Evolutionary conservation across 1,140 invertebrate species (phyloP), one percentile per base, ranked within the genome.

Genomic region (Diploscapter pachys): DNA sequence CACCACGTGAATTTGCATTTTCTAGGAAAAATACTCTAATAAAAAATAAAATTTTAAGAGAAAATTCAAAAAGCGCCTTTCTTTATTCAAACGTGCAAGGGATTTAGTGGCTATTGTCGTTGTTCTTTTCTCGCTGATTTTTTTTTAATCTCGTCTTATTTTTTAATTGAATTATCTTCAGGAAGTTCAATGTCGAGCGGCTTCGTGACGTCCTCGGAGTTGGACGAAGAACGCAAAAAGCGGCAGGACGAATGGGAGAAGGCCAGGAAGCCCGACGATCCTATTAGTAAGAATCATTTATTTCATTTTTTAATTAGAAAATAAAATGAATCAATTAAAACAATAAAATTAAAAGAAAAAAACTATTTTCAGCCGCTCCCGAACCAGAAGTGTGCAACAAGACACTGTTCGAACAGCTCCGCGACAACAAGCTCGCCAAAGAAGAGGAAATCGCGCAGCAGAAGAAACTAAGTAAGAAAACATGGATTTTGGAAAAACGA

Each of bases 221-320:
- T 94, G 57, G 90, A 91, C 57, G 93, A 95, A 82, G 90, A 90
- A 55, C 89, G 91, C 66, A 89, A 90, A 80, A 87, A 89, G 61
- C 89, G 93, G 9, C 94, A 97, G 85, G 92, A 94, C 87, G 93
- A 96, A 90, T 96, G 94, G 94, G 93, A 96, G 80, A 92, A 91
- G 89, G 93, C 95, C 2, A 88, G 94, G 78, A 92, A 91, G 79
- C 90, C 92, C 50, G 91, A 93, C 81, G 91, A 96, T 85, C 93
- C 94, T n/a, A 65, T 91, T 88, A 92, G 93, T 94, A 88, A 87
- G 83, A 31, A 31, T 31, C 31, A 31, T 31, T 31, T 78, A 78
- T 53, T 13, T 73, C 54, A 49, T 66, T n/a, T 72, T 13, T 51
- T 78, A 72, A 65, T 53, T 13, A 61, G n/a, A 68, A 48, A 57